Base-by-base conservation (phyloP, 2,888 invertebrate species). In the Cataglyphis cursor region DNA sequence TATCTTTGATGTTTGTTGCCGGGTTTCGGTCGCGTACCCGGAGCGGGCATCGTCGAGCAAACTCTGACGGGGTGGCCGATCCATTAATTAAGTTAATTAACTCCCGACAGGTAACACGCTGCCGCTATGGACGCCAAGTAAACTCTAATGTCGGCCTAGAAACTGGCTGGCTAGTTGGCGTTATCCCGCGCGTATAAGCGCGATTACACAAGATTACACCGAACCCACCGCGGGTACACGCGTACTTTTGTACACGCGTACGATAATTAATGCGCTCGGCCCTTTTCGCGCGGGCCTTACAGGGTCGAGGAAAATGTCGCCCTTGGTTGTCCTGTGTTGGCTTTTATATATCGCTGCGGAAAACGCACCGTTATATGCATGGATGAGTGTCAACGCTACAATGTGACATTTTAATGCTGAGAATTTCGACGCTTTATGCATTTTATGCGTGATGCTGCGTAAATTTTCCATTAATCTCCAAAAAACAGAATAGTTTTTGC, bases 31-130 rank as follows among this genome's bases (percentile, higher is more conserved):
- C 72, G 82, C 76, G 73, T 84, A 81, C 82, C 70, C 81, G 66
- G 68, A 48, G 66, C 41, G 84, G 48, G 81, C 78, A 84, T 70
- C 86, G 74, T 81, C 86, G 89, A 90, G 89, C 86, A 91, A 91
- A 91, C 92, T 91, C 90, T 89, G 90, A 91, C 91, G 85, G 88
- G 86, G 83, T 81, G 87, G 91, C 91, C 91, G 88, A 93, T 93
- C 92, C 91, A 93, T 93, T 93, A 93, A 93, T 93, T 92, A 93
- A 92, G 88, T 91, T 93, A 93, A 93, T 93, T 93, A 93, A 92
- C 91, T 92, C 89, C 81, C 85, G 91, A 89, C 91, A 90, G 89
- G 91, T 91, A 91, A 92, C 92, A 91, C 88, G 91, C 83, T 86
- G 87, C 88, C 86, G 85, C 87, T 89, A 91, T 91, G 89, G 88